Evolutionary conservation across 2,888 invertebrate genomes (phyloP), one percentile per base, ranked within the genome.

Genomic region (Taenaris catops): DNA sequence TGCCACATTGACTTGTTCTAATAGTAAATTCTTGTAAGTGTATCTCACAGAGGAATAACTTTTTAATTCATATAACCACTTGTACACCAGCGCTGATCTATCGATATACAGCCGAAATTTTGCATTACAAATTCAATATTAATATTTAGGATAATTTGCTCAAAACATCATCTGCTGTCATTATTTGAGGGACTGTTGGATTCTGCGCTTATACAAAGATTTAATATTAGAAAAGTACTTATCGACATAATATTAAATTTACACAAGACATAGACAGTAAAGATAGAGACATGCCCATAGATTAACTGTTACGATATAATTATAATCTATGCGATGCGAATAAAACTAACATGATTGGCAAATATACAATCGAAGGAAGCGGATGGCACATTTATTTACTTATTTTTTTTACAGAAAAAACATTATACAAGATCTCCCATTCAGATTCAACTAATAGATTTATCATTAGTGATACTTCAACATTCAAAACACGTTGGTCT

Each of bases 361-460:
- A 51, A 75, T 80, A 62, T 80, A 80, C 76, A 83, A 63, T 61
- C 55, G 53, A 64, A 73, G 48, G 50, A 73, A 83, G 73, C 72
- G 67, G 78, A 84, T 84, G 84, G 84, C 83, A 84, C 83, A 79
- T 71, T 68, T 53, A 53, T 66, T 66, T n/a, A n/a, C n/a, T n/a
- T n/a, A n/a, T n/a, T 63, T 54, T 71, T 42, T 37, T 44, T 33
- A 37, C 37, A 71, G 65, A 73, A 63, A 65, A 55, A 60, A 60
- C 54, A 56, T 49, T 55, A 52, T 60, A 67, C 62, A 67, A 60
- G 57, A 62, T 53, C 58, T 55, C 51, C 53, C 59, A 61, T 66
- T 57, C 56, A 63, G 53, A 57, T 60, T 56, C 55, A 49, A 53
- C 46, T 49, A 52, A n/a, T 38, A 48, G 48, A 34, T 27, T 23